Percentiles rank a stretch among this genome's conserved stretches.
These are phyloP conservation scores for Numenius phaeopus DNA, from an alignment of 2,797 vertebrate species.

Conservation along the genomic window DNA sequence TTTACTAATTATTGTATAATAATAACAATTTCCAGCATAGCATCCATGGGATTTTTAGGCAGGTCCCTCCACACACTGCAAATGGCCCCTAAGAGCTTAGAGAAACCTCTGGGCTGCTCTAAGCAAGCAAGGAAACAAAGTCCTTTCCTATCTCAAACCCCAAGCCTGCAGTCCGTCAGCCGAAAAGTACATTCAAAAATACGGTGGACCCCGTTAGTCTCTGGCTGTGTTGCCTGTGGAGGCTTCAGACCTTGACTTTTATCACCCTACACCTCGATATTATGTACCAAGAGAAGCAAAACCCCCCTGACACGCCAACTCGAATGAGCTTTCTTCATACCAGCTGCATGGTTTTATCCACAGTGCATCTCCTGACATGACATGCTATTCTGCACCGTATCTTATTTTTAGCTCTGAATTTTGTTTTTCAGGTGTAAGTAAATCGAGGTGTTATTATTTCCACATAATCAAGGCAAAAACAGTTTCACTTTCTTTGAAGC, in stretches of 20 bases:
- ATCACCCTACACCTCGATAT: background rate
- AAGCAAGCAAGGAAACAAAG: background rate
- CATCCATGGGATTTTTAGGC: background rate
- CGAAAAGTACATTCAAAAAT: background rate
- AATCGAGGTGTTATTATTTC: background rate
- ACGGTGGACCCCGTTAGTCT: rapidly evolving
- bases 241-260: background rate
- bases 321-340: rapidly evolving
- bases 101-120: background rate
- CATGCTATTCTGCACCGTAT: background rate
- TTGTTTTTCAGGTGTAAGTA: background rate
- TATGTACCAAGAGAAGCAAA: background rate
- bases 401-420: background rate
- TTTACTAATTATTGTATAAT: background rate
- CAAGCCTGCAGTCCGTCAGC: background rate
- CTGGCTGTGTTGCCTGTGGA: background rate
- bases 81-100: background rate
- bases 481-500: constrained; percentile 71
- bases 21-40: background rate
- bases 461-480: constrained; percentile 38
- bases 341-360: background rate
- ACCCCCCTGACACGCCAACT: background rate
- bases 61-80: rapidly evolving
- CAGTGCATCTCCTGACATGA: background rate
- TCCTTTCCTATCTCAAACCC: background rate